These are phyloP conservation scores for Fulmarus glacialis DNA, from an alignment of 2,113 vertebrate species.

Conservation along the genomic window DNA sequence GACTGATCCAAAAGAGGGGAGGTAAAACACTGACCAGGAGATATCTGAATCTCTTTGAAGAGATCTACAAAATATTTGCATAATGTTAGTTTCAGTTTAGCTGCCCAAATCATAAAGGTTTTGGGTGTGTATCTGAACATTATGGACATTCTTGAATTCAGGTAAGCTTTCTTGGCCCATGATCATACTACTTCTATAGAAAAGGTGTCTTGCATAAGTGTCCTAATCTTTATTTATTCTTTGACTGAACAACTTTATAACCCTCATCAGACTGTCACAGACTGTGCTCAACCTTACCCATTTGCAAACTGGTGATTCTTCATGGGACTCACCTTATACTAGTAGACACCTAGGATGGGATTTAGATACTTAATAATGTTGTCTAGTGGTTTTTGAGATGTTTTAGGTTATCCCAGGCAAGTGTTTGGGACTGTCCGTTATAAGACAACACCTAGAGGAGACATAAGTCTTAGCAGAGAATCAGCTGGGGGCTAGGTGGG, in stretches of 20 bases:
- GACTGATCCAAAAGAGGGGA: background rate
- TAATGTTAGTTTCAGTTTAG: background rate
- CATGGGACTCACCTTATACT: background rate
- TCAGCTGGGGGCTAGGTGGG: background rate
- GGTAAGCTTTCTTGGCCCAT: background rate
- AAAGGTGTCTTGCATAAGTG: background rate
- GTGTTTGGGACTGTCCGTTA: background rate
- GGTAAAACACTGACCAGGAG: background rate
- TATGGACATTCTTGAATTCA: background rate
- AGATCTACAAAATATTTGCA: background rate
- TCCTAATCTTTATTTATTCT: background rate
- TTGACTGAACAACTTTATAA: background rate
- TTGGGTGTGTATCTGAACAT: background rate
- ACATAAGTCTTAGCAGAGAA: background rate
- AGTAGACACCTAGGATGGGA: background rate
- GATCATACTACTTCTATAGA: background rate
- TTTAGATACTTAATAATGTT: background rate
- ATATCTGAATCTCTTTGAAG: background rate
- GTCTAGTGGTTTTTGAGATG: background rate
- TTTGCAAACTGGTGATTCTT: background rate
- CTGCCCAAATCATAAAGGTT: background rate
- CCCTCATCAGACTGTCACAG: background rate
- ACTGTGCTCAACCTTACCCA: background rate
- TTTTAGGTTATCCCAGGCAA: background rate
- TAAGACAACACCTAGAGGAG: background rate